These are phyloP conservation scores for Pentalonia nigronervosa DNA, from an alignment of 1,140 invertebrate species.

Conservation along the genomic window DNA sequence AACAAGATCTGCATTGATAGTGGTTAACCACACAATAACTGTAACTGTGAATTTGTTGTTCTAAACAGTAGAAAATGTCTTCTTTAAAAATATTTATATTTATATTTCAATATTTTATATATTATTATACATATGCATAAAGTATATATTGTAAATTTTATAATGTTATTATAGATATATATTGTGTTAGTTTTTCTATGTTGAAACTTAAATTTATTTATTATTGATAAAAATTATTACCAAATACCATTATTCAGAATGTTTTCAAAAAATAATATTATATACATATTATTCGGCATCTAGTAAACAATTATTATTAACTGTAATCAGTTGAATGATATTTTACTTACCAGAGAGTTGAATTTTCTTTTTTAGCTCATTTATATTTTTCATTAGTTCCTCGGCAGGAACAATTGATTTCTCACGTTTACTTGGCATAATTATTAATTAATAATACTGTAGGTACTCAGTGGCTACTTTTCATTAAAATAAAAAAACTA, in stretches of 20 bases:
- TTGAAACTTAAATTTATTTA: not conserved
- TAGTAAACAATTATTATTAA: not conserved
- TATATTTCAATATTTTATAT: not conserved
- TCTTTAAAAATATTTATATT: not conserved
- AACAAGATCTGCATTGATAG: not conserved
- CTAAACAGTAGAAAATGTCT: not conserved
- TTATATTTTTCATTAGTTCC: constrained; percentile 21
- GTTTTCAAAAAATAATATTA: not conserved
- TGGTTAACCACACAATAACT: constrained; percentile 31
- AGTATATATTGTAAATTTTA: not conserved
- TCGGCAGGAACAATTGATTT: constrained; percentile 1
- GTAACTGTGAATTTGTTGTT: not conserved
- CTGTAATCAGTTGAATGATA: not conserved
- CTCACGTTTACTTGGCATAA: constrained; percentile 45
- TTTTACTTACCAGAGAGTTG: constrained; percentile 50
- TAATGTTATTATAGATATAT: not conserved
- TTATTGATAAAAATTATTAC: not conserved
- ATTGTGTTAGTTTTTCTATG: not conserved
- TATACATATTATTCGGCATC: not conserved
- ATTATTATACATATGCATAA: not conserved
- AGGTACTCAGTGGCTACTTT: not conserved
- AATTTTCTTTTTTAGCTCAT: constrained; percentile 49
- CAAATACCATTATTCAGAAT: not conserved
- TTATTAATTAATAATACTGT: not conserved
- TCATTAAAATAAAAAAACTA: not conserved